Evolutionary conservation across 2,113 vertebrate species (phyloP), one percentile per base, ranked within the genome.

Genomic region (Hypocryptadius cinnamomeus): DNA sequence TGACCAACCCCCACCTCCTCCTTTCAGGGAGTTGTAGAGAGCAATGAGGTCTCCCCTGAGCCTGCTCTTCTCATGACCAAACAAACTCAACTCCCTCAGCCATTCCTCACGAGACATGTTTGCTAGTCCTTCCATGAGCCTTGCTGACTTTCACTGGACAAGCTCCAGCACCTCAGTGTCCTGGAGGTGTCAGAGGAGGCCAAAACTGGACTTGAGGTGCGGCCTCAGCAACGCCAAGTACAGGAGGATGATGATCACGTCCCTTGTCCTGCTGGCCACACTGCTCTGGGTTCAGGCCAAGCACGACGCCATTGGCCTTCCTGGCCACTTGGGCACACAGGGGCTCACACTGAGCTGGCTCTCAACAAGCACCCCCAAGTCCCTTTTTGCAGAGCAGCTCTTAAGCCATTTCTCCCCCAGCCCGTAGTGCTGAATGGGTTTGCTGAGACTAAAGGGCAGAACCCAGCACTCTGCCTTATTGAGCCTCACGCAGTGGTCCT

Each of bases 41-140:
- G 16, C 2, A 4, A 44, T 24, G 45, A 3, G 15, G 8, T 23
- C 3, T 3, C 4, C n/a, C 40, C 22, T 4, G 5, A 39, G 17
- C 22, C 18, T 54, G 5, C n/a, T 39, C n/a, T 30, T 35, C 14
- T 73, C 0, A 0, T 37, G 57, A 39, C 9, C 22, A 31, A 63
- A 72, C 22, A 33, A 83, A 63, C 33, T 14, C 17, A 72, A 3
- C 17, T 33, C 6, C 27, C 47, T 42, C 39, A 63, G 33, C 24
- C 8, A 39, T 11, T 64, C 40, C 40, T 45, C 28, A 3, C 31
- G 35, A 71, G 16, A 20, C 2, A 30, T 2, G 6, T 82, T 31
- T 8, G 50, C 45, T 8, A 44, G 25, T 2, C 12, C 30, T 7
- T 51, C 31, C 54, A n/a, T 8, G 9, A n/a, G 35, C 44, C 23